Percentiles rank a stretch among this genome's conserved stretches.
Evolutionary conservation across 2,797 vertebrate species (phyloP).

Genomic region (Pitangus sulphuratus): DNA sequence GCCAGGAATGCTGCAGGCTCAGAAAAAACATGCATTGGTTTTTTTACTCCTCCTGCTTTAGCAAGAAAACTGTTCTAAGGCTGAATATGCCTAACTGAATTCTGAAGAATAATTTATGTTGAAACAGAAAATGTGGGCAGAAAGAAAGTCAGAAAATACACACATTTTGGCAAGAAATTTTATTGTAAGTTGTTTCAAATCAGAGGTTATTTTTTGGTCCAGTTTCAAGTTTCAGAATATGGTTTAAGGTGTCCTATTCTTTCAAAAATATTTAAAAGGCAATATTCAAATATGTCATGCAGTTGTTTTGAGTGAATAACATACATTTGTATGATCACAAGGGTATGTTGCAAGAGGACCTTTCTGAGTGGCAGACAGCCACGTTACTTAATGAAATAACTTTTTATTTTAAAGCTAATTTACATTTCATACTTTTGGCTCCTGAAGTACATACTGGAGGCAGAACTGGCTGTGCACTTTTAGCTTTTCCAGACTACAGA

Average conservation of each 20-base stretch:
- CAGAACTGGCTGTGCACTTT: not conserved
- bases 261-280: not conserved
- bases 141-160: not conserved
- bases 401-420: conserved; percentile 52
- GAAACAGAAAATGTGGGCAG: not conserved
- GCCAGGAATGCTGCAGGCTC: not conserved
- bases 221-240: not conserved
- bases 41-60: not conserved
- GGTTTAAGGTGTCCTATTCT: not conserved
- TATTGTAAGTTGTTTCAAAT: not conserved
- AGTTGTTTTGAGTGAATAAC: not conserved
- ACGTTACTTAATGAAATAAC: conserved; percentile 15
- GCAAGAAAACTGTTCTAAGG: not conserved
- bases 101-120: not conserved
- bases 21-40: not conserved
- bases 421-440: conserved; percentile 42
- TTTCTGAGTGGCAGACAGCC: conserved; percentile 21
- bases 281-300: not conserved
- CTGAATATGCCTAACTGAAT: not conserved
- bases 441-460: not conserved
- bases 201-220: not conserved
- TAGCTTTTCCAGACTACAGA: not conserved
- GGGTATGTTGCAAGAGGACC: conserved; percentile 1
- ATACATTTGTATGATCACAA: not conserved
- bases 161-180: not conserved